Evolutionary conservation across 2,888 invertebrate species (phyloP).

Genomic region (Thymelicus acteon): DNA sequence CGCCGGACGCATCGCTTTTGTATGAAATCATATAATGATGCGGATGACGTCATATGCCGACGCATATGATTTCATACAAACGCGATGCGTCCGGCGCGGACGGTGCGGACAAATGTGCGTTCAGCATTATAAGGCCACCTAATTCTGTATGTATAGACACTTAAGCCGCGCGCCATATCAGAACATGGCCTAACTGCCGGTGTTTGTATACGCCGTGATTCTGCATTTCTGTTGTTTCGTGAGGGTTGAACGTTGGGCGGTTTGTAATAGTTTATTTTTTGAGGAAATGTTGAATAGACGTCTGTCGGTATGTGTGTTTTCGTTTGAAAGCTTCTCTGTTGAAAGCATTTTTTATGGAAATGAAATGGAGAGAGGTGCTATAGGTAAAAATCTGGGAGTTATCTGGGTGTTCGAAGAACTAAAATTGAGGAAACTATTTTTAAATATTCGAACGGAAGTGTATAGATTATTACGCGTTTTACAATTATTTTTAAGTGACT

Average conservation of each 20-base stretch:
- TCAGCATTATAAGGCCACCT: neutral
- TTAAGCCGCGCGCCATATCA: neutral
- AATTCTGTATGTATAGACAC: neutral
- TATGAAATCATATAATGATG: too few species aligned
- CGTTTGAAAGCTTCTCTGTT: slow-evolving; percentile 26
- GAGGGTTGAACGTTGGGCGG: slow-evolving; percentile 17
- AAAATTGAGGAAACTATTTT: too few species aligned
- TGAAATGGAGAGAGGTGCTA: slow-evolving; percentile 9
- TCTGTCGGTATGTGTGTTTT: slow-evolving; percentile 26
- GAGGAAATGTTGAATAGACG: slow-evolving; percentile 28
- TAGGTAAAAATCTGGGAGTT: neutral
- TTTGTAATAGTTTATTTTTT: slow-evolving; percentile 35
- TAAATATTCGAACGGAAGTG: too few species aligned
- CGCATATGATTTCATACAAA: too few species aligned
- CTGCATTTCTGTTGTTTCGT: slow-evolving; percentile 29
- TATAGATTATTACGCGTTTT: too few species aligned
- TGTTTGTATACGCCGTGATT: slow-evolving; percentile 25
- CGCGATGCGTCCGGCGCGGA: too few species aligned
- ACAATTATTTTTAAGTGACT: too few species aligned
- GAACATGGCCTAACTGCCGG: slow-evolving; percentile 6
- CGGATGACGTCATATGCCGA: too few species aligned
- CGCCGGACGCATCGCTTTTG: too few species aligned
- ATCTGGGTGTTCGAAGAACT: neutral
- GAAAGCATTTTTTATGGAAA: slow-evolving; percentile 21
- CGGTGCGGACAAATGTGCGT: too few species aligned